phyloP scores from a whole-genome alignment of 2,797 vertebrate genomes.

The Takifugu rubripes region DNA sequence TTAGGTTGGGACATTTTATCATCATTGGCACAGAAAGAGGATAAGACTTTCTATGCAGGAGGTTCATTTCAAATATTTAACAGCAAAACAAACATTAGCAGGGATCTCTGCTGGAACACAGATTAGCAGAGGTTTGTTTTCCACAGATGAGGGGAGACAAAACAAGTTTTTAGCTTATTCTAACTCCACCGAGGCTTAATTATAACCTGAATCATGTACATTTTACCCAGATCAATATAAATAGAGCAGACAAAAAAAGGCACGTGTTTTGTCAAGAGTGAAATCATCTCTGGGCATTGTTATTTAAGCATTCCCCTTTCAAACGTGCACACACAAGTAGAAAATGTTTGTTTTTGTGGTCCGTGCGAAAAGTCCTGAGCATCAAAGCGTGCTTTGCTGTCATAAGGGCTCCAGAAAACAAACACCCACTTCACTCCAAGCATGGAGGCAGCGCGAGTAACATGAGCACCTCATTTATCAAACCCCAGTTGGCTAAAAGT shows the following conservation, averaged over 20 bases:
- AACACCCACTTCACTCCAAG: conserved; percentile 66
- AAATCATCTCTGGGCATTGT: not conserved
- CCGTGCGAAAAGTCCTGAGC: conserved; percentile 37
- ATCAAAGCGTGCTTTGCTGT: conserved; percentile 50
- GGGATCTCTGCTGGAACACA: no score
- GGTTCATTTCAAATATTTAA: no score
- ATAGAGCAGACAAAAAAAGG: no score
- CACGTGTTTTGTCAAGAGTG: conserved; percentile 2
- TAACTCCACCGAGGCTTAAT: no score
- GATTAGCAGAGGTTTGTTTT: no score
- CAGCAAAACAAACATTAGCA: no score
- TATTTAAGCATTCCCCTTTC: no score
- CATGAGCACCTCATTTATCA: conserved; percentile 73
- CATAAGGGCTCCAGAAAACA: conserved; percentile 58
- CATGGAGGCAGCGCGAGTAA: conserved; percentile 49
- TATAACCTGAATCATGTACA: not conserved
- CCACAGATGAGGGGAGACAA: no score
- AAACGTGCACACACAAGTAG: conserved; percentile 1
- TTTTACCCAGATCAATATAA: conserved; percentile 1
- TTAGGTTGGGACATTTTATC: no score
- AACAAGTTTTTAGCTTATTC: no score
- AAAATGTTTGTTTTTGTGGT: conserved; percentile 21
- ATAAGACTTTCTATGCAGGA: no score
- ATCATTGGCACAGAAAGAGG: no score
- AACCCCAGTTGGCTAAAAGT: conserved; percentile 65